phyloP scores from a whole-genome alignment of 2,888 invertebrate species.

The Xestia sexstrigata region DNA sequence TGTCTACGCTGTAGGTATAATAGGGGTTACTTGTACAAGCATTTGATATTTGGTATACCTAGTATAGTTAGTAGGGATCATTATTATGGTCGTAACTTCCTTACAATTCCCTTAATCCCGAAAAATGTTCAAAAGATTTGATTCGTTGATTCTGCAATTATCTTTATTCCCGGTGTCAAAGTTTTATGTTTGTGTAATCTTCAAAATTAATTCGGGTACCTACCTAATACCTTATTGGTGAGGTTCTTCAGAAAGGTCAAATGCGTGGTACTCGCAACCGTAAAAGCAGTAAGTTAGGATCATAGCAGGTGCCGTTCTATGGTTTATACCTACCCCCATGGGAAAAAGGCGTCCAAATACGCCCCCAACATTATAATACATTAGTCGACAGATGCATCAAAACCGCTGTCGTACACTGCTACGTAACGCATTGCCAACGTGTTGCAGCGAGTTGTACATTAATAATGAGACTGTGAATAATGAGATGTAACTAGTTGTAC shows the following conservation, averaged over 20 bases:
- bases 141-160: too few species aligned
- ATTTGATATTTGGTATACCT: too few species aligned
- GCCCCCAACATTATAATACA: background rate
- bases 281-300: background rate
- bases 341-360: background rate
- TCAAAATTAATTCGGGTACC: background rate
- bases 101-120: too few species aligned
- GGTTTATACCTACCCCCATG: background rate
- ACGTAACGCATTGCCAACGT: background rate
- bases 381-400: conserved; percentile 18
- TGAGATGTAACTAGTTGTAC: background rate
- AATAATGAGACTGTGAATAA: conserved; percentile 28
- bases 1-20: too few species aligned
- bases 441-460: conserved; percentile 31
- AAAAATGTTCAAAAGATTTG: too few species aligned
- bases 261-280: background rate
- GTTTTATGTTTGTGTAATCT: background rate
- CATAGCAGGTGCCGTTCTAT: background rate
- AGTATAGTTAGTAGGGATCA: too few species aligned
- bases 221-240: background rate
- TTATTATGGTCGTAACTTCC: too few species aligned
- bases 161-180: too few species aligned
- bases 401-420: conserved; percentile 12
- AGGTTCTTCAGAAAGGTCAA: background rate
- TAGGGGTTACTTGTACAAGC: too few species aligned